Percentiles rank a stretch among this genome's conserved stretches.
These are phyloP conservation scores for Neoseiulus cucumeris DNA, from an alignment of 1,140 invertebrate genomes.

Conservation along the genomic window DNA sequence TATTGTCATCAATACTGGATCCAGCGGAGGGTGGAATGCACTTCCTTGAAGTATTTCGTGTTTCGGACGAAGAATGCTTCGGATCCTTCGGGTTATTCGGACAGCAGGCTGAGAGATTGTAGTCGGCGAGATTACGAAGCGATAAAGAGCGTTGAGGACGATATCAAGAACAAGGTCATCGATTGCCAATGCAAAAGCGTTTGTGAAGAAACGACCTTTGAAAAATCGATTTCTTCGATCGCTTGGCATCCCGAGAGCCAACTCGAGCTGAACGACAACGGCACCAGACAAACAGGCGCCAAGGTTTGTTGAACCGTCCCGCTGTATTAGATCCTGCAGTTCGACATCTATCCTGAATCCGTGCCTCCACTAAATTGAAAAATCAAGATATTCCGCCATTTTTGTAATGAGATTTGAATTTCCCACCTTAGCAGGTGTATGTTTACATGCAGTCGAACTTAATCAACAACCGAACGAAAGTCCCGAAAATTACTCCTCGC, in stretches of 20 bases:
- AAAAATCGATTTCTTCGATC: background rate
- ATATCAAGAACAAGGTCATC: background rate
- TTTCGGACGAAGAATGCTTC: background rate
- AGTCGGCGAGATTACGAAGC: background rate
- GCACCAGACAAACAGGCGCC: too few species aligned
- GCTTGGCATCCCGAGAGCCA: background rate
- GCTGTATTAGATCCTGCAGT: too few species aligned
- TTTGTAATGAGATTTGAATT: background rate
- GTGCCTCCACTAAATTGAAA: too few species aligned
- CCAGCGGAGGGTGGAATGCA: background rate
- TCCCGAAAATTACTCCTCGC: background rate
- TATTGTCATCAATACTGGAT: background rate
- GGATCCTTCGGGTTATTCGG: background rate
- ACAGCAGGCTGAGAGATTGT: background rate
- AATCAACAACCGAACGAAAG: conserved; percentile 1
- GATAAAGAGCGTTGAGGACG: background rate
- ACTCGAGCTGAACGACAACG: background rate
- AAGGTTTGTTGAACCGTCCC: too few species aligned
- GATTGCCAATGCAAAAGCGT: background rate
- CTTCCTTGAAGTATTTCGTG: background rate
- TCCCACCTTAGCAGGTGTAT: background rate
- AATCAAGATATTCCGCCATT: background rate
- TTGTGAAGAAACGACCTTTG: background rate
- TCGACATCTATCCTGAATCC: too few species aligned
- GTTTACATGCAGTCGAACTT: conserved; percentile 2